A percentile compares a stretch with the other conserved stretches of the same genome.
Conservation (phyloP, 2,113 vertebrate genomes). For the Osmerus mordax region DNA sequence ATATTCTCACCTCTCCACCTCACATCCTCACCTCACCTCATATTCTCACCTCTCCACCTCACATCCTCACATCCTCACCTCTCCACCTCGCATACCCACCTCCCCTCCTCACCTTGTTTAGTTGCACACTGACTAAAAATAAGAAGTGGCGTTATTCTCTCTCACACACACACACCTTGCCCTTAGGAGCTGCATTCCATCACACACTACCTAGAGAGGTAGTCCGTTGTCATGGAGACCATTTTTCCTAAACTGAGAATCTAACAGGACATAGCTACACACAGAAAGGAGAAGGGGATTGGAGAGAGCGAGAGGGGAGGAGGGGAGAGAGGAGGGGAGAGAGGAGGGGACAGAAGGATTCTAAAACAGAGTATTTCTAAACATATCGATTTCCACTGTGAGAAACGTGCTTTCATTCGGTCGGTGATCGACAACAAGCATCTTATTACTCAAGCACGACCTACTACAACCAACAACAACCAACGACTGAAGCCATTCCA, state of each 20-base stretch:
- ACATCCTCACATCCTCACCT: too few species aligned
- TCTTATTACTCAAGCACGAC: too few species aligned
- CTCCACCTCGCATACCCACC: too few species aligned
- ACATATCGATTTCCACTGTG: not conserved
- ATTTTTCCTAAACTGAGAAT: conserved; percentile 44
- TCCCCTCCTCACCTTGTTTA: conserved; percentile 44
- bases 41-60: too few species aligned
- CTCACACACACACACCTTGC: conserved; percentile 32
- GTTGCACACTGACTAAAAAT: too few species aligned
- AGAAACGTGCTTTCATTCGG: not conserved
- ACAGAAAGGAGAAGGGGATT: conserved; percentile 16
- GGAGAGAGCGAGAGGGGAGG: not conserved
- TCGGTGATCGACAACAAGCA: too few species aligned
- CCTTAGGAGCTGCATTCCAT: conserved; percentile 58
- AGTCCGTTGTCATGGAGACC: conserved; percentile 53
- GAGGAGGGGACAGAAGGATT: conserved; percentile 1
- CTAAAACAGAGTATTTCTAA: not conserved
- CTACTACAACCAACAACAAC: too few species aligned
- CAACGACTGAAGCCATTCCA: too few species aligned
- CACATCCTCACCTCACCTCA: too few species aligned
- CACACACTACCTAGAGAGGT: conserved; percentile 60
- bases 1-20: too few species aligned
- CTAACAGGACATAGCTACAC: conserved; percentile 15
- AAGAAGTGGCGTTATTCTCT: not conserved
- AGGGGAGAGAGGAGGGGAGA: not conserved